Conservation (phyloP, 2,888 invertebrate genomes). For the Clitarchus hookeri region DNA sequence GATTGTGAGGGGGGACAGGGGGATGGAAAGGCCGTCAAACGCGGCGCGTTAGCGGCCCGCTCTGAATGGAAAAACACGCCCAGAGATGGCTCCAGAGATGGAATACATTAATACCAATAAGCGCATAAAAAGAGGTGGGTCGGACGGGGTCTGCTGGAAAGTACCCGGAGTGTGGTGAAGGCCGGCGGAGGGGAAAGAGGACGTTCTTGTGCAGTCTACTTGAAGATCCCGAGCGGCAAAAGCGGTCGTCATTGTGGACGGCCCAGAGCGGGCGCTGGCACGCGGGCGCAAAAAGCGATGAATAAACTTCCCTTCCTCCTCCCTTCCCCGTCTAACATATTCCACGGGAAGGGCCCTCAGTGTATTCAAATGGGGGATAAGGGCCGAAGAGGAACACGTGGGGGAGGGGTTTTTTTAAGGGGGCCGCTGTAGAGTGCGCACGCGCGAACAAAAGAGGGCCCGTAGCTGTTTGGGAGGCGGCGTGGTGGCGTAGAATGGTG, state of each 20-base stretch:
- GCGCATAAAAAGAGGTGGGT: slow-evolving; percentile 17
- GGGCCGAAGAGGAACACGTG: neutral
- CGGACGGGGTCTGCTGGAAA: neutral
- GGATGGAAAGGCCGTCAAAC: slow-evolving; percentile 3
- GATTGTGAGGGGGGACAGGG: neutral
- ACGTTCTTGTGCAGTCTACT: neutral
- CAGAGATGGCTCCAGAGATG: slow-evolving; percentile 26
- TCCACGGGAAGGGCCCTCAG: neutral
- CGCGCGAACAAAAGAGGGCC: neutral
- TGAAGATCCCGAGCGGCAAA: slow-evolving; percentile 11
- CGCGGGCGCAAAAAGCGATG: neutral
- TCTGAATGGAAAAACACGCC: neutral
- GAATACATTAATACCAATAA: slow-evolving; percentile 31
- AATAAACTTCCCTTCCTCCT: neutral
- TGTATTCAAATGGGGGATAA: neutral
- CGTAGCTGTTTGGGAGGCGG: neutral
- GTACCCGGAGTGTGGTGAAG: neutral
- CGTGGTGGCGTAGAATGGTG: neutral
- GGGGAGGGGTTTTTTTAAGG: neutral
- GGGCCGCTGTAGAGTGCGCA: neutral
- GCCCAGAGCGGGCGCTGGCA: neutral
- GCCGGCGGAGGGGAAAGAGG: neutral
- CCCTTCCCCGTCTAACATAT: neutral
- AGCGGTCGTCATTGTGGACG: slow-evolving; percentile 11
- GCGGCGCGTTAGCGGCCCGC: neutral